Percentiles rank a stretch among this genome's conserved stretches.
These are phyloP conservation scores for Copsychus sechellarum DNA, from an alignment of 2,113 vertebrate genomes.

Conservation along the genomic window DNA sequence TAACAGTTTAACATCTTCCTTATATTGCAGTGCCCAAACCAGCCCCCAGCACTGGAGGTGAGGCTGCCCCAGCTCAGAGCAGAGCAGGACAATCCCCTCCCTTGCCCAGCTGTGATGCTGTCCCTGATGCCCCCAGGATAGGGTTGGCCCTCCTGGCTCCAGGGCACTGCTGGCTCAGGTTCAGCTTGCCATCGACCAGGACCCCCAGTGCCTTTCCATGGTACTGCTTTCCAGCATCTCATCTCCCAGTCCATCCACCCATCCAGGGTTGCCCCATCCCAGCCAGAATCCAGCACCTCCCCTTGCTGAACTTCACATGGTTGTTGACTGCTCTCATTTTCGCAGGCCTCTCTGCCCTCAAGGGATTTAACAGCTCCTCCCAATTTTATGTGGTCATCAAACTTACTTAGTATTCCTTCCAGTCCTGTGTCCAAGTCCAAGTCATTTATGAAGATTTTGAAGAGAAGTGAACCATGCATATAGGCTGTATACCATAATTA, in stretches of 20 bases:
- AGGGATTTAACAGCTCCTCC: background rate
- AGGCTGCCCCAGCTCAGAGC: no score
- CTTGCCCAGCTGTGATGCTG: fast-evolving
- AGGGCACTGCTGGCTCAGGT: background rate
- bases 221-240: background rate
- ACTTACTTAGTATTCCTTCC: background rate
- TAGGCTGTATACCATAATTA: background rate
- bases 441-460: background rate
- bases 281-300: background rate
- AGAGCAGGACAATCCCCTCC: no score
- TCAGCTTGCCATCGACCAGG: fast-evolving
- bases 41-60: fast-evolving
- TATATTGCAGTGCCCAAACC: background rate
- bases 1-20: background rate
- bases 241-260: no score
- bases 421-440: background rate
- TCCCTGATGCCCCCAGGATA: background rate
- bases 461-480: background rate
- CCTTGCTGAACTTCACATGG: background rate
- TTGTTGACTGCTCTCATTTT: background rate
- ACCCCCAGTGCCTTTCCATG: background rate
- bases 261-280: background rate
- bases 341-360: background rate
- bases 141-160: fast-evolving
- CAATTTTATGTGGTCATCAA: background rate